These are phyloP conservation scores for Galaxias olidus DNA, from an alignment of 2,797 vertebrate species.

Conservation along the genomic window DNA sequence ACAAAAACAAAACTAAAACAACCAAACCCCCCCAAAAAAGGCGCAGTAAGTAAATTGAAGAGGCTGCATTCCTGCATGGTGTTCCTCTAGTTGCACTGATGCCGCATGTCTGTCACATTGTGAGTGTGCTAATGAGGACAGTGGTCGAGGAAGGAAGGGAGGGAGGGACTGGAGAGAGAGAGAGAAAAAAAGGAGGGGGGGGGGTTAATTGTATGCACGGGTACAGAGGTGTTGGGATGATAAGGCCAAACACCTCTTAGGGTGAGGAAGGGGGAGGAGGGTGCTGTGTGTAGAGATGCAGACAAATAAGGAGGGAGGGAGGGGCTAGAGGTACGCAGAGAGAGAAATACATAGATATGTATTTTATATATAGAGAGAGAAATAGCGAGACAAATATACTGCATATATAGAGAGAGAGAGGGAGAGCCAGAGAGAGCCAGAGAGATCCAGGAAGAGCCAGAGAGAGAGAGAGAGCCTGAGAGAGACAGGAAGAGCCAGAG, in stretches of 20 bases:
- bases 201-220: constrained; percentile 69
- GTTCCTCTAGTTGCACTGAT: constrained; percentile 30
- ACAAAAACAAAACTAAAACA: too few relatives aligned
- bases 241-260: constrained; percentile 61
- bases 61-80: constrained; percentile 29
- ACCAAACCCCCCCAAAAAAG: too few relatives aligned
- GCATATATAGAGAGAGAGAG: too few relatives aligned
- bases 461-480: too few relatives aligned
- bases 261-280: constrained; percentile 28
- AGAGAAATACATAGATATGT: too few relatives aligned
- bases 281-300: constrained; percentile 15
- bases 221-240: constrained; percentile 60
- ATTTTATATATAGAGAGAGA: too few relatives aligned
- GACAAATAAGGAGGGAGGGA: not conserved
- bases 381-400: not conserved
- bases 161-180: constrained; percentile 24
- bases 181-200: constrained; percentile 29
- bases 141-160: constrained; percentile 31
- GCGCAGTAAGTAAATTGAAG: not conserved
- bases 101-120: constrained; percentile 52
- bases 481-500: too few relatives aligned
- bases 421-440: too few relatives aligned
- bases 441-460: too few relatives aligned
- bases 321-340: not conserved
- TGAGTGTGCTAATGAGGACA: constrained; percentile 63